phyloP scores from a whole-genome alignment of 2,113 vertebrate genomes.

The Atherinomorus stipes region DNA sequence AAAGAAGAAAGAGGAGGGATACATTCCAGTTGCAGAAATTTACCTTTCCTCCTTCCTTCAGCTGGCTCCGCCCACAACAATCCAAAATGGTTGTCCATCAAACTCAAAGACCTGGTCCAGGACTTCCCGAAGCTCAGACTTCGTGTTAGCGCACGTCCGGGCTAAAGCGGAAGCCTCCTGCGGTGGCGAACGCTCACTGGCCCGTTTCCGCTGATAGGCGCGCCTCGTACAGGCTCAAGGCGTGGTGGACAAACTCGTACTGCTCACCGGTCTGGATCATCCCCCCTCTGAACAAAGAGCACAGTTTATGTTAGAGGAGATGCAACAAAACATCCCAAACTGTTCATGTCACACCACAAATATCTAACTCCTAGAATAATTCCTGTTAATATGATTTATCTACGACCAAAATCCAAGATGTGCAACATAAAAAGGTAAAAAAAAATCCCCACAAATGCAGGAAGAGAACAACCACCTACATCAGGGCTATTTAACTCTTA shows the following conservation, averaged over 20 bases:
- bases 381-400: too few relatives aligned
- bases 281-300: conserved; percentile 86
- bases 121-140: background rate
- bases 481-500: too few relatives aligned
- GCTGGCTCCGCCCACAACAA: conserved; percentile 49
- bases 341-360: too few relatives aligned
- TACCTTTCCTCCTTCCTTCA: conserved; percentile 58
- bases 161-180: conserved; percentile 8
- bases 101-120: background rate
- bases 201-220: conserved; percentile 86
- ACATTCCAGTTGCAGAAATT: conserved; percentile 76
- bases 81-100: conserved; percentile 30
- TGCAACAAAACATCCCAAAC: too few relatives aligned
- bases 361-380: too few relatives aligned
- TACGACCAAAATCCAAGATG: too few relatives aligned
- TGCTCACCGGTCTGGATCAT: conserved; percentile 99
- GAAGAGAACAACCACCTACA: too few relatives aligned
- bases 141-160: conserved; percentile 6
- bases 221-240: conserved; percentile 90
- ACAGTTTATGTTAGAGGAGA: too few relatives aligned
- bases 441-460: too few relatives aligned
- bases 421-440: too few relatives aligned
- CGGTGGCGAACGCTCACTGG: conserved; percentile 81
- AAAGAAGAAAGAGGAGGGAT: conserved; percentile 12
- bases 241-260: conserved; percentile 97